These are phyloP conservation scores for Pterostichus madidus DNA, from an alignment of 2,888 invertebrate genomes.

Conservation along the genomic window DNA sequence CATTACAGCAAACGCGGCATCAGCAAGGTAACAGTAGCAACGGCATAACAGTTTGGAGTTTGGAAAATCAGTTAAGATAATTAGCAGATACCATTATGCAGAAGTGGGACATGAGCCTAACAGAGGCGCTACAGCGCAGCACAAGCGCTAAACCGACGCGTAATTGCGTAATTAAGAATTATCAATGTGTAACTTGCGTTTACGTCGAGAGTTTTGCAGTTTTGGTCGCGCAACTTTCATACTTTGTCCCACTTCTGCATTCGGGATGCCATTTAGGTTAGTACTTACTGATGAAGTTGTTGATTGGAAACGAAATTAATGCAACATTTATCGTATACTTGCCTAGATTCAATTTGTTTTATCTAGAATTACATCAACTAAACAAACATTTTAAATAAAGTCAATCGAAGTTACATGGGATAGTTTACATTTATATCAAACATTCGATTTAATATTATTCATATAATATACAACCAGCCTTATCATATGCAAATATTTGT, in stretches of 20 bases:
- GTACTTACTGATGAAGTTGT: no score
- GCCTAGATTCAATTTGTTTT: no score
- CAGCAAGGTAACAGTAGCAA: conserved; percentile 48
- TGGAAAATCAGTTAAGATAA: conserved; percentile 65
- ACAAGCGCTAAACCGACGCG: conserved; percentile 37
- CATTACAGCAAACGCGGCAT: conserved; percentile 23
- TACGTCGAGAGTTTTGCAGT: conserved; percentile 27
- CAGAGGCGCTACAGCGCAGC: background rate
- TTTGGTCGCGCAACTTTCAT: conserved; percentile 4
- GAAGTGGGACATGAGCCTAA: conserved; percentile 53
- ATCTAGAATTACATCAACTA: no score
- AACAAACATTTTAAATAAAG: no score
- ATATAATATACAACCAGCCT: no score
- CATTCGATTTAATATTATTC: no score
- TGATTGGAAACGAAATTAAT: no score
- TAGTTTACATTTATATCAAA: no score
- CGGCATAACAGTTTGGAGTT: conserved; percentile 52
- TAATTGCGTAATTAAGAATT: conserved; percentile 65
- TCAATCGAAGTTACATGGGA: no score
- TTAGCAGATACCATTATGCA: conserved; percentile 61
- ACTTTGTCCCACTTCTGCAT: background rate
- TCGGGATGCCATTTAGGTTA: background rate
- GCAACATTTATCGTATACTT: no score
- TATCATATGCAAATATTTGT: no score
- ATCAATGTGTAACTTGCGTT: conserved; percentile 52